Evolutionary conservation across 2,888 invertebrate species (phyloP).

Genomic region (Catocala sponsa): DNA sequence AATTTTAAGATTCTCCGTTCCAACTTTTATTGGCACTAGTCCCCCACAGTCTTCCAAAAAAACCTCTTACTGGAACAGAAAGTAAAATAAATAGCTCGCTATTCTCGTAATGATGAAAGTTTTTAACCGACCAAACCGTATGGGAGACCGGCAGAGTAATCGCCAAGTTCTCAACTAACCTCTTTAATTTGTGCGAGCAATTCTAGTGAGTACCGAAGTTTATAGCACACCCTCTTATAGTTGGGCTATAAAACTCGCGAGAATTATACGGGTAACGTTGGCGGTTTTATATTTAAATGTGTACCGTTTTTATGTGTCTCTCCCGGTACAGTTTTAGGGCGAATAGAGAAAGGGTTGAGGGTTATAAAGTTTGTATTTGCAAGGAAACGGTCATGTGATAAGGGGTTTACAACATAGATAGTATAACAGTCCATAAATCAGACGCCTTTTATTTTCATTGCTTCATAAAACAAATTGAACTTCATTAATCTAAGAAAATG

Average conservation of each 20-base stretch:
- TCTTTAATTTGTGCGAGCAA: slow-evolving; percentile 55
- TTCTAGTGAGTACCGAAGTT: slow-evolving; percentile 50
- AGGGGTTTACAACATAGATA: slow-evolving; percentile 9
- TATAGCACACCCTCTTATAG: slow-evolving; percentile 47
- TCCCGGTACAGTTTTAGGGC: slow-evolving; percentile 7
- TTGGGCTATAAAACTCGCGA: slow-evolving; percentile 28
- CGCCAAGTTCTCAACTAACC: slow-evolving; percentile 47
- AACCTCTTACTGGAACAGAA: slow-evolving; percentile 13
- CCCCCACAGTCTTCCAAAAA: slow-evolving; percentile 4
- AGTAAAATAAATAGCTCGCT: slow-evolving; percentile 45
- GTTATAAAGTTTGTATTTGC: slow-evolving; percentile 11
- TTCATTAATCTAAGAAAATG: too few relatives aligned
- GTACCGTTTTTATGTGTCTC: slow-evolving; percentile 6
- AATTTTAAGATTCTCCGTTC: neutral
- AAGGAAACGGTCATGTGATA: slow-evolving; percentile 11
- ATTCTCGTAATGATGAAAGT: slow-evolving; percentile 49
- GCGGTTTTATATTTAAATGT: slow-evolving; percentile 14
- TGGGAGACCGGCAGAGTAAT: slow-evolving; percentile 41
- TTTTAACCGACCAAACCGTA: slow-evolving; percentile 49
- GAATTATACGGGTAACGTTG: slow-evolving; percentile 14
- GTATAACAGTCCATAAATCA: neutral
- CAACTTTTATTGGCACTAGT: neutral
- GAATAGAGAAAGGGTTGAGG: slow-evolving; percentile 5
- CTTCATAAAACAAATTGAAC: neutral
- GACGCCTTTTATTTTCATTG: slow-evolving; percentile 4